Percentiles rank a stretch among this genome's conserved stretches.
Conservation (phyloP, 1,140 invertebrate genomes). For the Neocloeon triangulifer region DNA sequence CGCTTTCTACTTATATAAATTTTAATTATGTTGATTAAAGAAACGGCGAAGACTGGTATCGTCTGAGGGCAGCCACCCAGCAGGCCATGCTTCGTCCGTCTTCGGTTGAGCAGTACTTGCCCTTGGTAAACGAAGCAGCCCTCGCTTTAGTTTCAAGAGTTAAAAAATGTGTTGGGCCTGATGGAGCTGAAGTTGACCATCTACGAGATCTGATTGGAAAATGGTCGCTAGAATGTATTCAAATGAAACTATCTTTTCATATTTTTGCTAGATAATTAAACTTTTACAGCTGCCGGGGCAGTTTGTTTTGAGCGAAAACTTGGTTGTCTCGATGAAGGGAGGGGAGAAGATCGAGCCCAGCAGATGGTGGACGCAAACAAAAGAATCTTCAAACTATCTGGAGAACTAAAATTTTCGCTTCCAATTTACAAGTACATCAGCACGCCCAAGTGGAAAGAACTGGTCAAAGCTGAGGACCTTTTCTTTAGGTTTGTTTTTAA, state of each 20-base stretch:
- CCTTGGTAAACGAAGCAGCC: conserved; percentile 18
- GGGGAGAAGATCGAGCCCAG: conserved; percentile 12
- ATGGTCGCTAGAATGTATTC: conserved; percentile 18
- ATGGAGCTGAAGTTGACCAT: conserved; percentile 8
- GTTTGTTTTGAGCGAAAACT: conserved; percentile 24
- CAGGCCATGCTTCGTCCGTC: conserved; percentile 21
- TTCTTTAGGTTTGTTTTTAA: conserved; percentile 19
- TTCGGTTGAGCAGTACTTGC: conserved; percentile 20
- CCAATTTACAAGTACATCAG: conserved; percentile 19
- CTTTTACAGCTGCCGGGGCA: conserved; percentile 21
- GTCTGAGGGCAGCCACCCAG: conserved; percentile 18
- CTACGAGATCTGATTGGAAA: conserved; percentile 14
- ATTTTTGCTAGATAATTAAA: not conserved
- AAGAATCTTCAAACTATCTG: conserved; percentile 19
- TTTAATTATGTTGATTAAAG: conserved; percentile 11
- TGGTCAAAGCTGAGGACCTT: conserved; percentile 18
- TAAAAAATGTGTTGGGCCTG: conserved; percentile 8
- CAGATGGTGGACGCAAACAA: conserved; percentile 20
- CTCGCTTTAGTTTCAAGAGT: conserved; percentile 17
- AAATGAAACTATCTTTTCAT: not conserved
- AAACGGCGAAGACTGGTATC: conserved; percentile 27
- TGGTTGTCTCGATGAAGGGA: conserved; percentile 16
- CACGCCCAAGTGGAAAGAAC: conserved; percentile 17
- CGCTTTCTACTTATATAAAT: conserved; percentile 1
- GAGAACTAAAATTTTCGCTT: conserved; percentile 19